These are phyloP conservation scores for Xanthorhoe spadicearia DNA, from an alignment of 2,888 invertebrate genomes.

Conservation along the genomic window DNA sequence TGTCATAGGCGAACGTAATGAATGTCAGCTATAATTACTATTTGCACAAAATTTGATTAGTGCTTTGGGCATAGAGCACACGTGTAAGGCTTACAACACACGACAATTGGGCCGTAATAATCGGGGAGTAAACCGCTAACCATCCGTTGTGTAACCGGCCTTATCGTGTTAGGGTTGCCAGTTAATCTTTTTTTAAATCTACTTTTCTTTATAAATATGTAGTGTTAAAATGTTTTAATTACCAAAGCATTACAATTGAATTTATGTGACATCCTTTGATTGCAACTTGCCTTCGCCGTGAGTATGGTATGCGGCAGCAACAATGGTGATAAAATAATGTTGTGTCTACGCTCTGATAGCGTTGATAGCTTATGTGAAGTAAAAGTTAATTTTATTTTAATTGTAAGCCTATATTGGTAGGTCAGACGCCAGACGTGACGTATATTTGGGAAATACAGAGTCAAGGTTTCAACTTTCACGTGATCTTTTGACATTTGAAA, in stretches of 20 bases:
- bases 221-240: neutral
- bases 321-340: neutral
- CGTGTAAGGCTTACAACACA: conserved; percentile 68
- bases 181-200: neutral
- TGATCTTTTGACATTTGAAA: neutral
- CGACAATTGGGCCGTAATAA: conserved; percentile 76
- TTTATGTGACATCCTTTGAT: neutral
- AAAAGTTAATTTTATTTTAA: neutral
- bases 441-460: conserved; percentile 3
- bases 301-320: neutral
- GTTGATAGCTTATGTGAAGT: too few species aligned
- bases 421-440: neutral
- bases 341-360: too few species aligned
- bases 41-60: conserved; percentile 29
- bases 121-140: conserved; percentile 60
- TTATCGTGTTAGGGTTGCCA: conserved; percentile 38
- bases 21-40: conserved; percentile 22
- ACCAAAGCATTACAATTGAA: neutral
- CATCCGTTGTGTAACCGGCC: conserved; percentile 53
- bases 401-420: neutral
- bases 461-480: neutral
- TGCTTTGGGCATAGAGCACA: conserved; percentile 45
- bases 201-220: neutral
- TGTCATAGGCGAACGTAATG: conserved; percentile 13
- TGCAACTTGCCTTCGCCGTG: neutral